A percentile compares a stretch with the other conserved stretches of the same genome.
These are phyloP conservation scores for Grallaria varia DNA, from an alignment of 2,113 vertebrate species.

Conservation along the genomic window DNA sequence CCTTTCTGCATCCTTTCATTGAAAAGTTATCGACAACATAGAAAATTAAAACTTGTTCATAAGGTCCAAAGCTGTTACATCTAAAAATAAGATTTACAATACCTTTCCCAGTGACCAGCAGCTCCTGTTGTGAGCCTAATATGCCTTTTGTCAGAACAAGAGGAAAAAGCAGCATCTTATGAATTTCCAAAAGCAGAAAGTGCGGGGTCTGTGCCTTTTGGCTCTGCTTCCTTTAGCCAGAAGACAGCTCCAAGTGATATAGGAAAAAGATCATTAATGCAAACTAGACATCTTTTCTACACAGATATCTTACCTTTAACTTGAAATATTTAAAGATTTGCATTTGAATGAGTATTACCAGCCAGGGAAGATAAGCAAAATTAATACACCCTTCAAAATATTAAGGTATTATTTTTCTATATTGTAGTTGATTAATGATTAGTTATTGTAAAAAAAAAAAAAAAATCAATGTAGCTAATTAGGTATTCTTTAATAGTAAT, in stretches of 20 bases:
- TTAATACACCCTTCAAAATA: neutral
- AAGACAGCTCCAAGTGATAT: neutral
- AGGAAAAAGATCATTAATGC: neutral
- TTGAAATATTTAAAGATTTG: neutral
- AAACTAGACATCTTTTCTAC: neutral
- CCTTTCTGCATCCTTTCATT: neutral
- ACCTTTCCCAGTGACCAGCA: neutral
- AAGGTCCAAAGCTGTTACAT: neutral
- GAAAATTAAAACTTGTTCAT: neutral
- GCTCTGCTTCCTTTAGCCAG: neutral
- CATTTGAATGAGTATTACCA: neutral
- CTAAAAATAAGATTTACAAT: neutral
- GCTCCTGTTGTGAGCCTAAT: neutral
- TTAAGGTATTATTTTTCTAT: conserved; percentile 27
- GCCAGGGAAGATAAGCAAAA: neutral
- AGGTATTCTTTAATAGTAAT: conserved; percentile 49
- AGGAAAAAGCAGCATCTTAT: neutral
- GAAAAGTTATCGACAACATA: neutral
- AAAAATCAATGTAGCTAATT: conserved; percentile 6
- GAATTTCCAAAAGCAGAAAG: neutral
- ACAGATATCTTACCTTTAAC: neutral
- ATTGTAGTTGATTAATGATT: conserved; percentile 22
- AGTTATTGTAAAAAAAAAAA: conserved; percentile 17
- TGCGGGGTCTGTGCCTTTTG: neutral
- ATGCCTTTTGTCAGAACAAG: neutral